Base-by-base conservation (phyloP, 1,140 invertebrate genomes). In the Rhopalosiphum padi region DNA sequence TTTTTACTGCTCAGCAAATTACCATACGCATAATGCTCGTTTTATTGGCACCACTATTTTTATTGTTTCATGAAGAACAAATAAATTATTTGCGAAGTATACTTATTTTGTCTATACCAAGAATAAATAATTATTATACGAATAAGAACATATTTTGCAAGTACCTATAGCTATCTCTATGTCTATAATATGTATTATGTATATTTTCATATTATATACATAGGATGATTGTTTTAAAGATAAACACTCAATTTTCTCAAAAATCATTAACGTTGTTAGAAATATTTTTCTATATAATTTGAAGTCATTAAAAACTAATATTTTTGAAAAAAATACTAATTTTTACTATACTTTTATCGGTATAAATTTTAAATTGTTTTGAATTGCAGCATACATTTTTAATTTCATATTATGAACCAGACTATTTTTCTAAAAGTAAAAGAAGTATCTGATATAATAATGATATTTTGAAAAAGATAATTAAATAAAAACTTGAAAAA, bases 21-120 rank as follows among this genome's bases (percentile, higher is more conserved):
- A 22, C 86, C 18, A 46, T 46, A 83, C 30, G 37, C 37, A 30
- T 53, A 89, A 89, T 35, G 48, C n/a, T 51, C 4, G 8, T 89
- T 89, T 37, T 89, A 89, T 41, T 89, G 35, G 22, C 51, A 55
- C 3, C 48, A 55, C 23, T 89, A 89, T 89, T 89, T 53, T 35
- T 55, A 89, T 89, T 89, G 88, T 89, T 89, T 89, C 51, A 25
- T 9, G 48, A 23, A 53, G 46, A 88, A 88, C n/a, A n/a, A 35
- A 23, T 88, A 88, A 37, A 77, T n/a, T 46, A 87, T 46, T 4
- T 87, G 46, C 60, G 4, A 77, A 48, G 46, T 51, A 48, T 30
- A 53, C 21, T 88, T 51, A 35, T 51, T 53, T 35, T 41, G 23
- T 85, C 37, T 53, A 53, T 43, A 23, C 87, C 2, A 22, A 48